Percentiles rank a stretch among this genome's conserved stretches.
These are phyloP conservation scores for Gymnoscopelus microlampas DNA, from an alignment of 2,797 vertebrate genomes.

Conservation along the genomic window DNA sequence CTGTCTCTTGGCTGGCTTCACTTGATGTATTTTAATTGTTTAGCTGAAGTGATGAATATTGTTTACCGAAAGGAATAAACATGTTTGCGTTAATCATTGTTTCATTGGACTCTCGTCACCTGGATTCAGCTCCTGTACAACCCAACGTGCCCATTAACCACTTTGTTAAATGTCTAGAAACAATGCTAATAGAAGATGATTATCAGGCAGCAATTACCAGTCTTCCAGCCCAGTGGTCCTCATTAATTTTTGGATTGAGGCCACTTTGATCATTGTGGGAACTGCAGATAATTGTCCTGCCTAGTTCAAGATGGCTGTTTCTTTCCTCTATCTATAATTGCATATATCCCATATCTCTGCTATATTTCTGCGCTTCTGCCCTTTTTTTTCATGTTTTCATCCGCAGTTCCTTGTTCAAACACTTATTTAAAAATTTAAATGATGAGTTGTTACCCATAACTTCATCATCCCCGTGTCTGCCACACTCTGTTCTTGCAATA, in stretches of 20 bases:
- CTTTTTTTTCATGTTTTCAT: too few species aligned
- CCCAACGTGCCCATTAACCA: constrained; percentile 37
- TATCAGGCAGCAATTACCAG: constrained; percentile 23
- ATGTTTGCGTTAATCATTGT: constrained; percentile 25
- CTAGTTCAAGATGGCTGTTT: too few species aligned
- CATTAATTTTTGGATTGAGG: constrained; percentile 48
- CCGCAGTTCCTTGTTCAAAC: too few species aligned
- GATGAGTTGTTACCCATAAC: too few species aligned
- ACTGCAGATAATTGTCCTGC: too few species aligned
- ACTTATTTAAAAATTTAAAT: too few species aligned
- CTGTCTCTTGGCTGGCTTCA: constrained; percentile 18
- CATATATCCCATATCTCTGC: too few species aligned
- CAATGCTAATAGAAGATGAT: constrained; percentile 33
- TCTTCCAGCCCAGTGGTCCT: constrained; percentile 27
- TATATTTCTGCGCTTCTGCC: too few species aligned
- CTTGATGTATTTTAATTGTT: constrained; percentile 43
- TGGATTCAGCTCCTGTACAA: constrained; percentile 20
- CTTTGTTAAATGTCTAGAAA: constrained; percentile 29
- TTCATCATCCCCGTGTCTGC: too few species aligned
- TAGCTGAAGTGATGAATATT: constrained; percentile 11
- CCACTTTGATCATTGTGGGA: constrained; percentile 7
- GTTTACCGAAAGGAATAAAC: constrained; percentile 25
- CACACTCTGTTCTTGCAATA: too few species aligned
- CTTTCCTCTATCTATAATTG: too few species aligned
- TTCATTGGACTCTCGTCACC: constrained; percentile 23